These are phyloP conservation scores for Tetragonula carbonaria DNA, from an alignment of 2,888 invertebrate species.

Conservation along the genomic window DNA sequence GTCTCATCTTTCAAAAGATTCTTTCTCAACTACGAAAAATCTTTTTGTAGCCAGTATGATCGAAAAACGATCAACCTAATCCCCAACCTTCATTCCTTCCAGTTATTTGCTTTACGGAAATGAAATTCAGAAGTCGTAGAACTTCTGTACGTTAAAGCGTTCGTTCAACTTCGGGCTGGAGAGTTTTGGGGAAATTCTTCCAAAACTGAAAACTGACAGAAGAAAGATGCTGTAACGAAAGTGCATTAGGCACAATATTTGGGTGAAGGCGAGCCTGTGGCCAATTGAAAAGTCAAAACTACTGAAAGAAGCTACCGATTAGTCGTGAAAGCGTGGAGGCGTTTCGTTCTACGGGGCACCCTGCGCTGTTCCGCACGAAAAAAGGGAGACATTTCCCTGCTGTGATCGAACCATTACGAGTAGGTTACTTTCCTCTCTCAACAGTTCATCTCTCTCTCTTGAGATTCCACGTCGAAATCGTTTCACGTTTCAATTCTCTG, in stretches of 20 bases:
- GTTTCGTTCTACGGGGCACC: conserved; percentile 49
- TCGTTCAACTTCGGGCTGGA: conserved; percentile 5
- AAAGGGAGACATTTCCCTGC: conserved; percentile 28
- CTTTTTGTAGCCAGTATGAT: no score
- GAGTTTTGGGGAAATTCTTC: not conserved
- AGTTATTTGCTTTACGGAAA: no score
- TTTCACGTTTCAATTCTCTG: no score
- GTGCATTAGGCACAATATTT: conserved; percentile 79
- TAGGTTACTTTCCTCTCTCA: not conserved
- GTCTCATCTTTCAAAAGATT: no score
- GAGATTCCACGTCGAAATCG: not conserved
- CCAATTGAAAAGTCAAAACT: conserved; percentile 83
- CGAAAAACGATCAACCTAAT: no score
- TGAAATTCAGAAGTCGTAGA: not conserved
- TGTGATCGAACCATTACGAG: conserved; percentile 46
- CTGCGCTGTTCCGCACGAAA: conserved; percentile 33
- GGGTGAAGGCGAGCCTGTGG: conserved; percentile 81
- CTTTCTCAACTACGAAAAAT: no score
- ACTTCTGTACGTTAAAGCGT: conserved; percentile 30
- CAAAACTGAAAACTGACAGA: not conserved
- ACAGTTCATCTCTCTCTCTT: not conserved
- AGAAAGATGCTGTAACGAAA: conserved; percentile 73
- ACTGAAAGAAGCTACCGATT: conserved; percentile 56
- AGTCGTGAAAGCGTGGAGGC: conserved; percentile 79
- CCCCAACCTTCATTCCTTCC: no score